A percentile compares a stretch with the other conserved stretches of the same genome.
Evolutionary conservation across 2,888 invertebrate species (phyloP).

Genomic region (Eubasilissa splendida): DNA sequence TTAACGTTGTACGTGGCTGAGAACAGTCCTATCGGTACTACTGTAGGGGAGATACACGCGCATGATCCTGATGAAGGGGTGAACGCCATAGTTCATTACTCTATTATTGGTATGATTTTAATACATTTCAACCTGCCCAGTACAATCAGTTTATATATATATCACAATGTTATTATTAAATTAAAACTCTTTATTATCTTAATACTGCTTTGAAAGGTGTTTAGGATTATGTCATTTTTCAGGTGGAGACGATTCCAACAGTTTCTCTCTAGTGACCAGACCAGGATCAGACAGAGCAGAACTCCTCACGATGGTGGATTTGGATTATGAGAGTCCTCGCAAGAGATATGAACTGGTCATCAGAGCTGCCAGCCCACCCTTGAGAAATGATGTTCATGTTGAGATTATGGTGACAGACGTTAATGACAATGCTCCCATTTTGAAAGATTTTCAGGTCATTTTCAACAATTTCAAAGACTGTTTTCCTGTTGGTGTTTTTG

Average conservation of each 20-base stretch:
- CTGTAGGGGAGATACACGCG: slow-evolving; percentile 91
- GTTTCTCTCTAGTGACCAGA: slow-evolving; percentile 86
- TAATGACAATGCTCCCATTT: slow-evolving; percentile 94
- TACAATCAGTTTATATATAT: neutral
- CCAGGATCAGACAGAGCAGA: slow-evolving; percentile 90
- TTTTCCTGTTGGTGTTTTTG: slow-evolving; percentile 94
- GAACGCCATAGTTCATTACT: slow-evolving; percentile 94
- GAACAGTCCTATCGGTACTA: slow-evolving; percentile 96
- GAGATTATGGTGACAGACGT: slow-evolving; percentile 93
- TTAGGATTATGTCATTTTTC: neutral
- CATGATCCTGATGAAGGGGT: slow-evolving; percentile 94
- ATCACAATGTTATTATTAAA: slow-evolving; percentile 7
- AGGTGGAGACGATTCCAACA: slow-evolving; percentile 90
- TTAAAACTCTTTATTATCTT: neutral
- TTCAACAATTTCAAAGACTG: slow-evolving; percentile 96
- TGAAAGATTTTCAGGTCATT: slow-evolving; percentile 93
- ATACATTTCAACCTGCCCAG: neutral
- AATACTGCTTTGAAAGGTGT: neutral
- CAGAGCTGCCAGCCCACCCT: slow-evolving; percentile 90
- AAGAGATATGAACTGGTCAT: slow-evolving; percentile 92
- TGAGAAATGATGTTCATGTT: slow-evolving; percentile 90
- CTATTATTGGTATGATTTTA: slow-evolving; percentile 82
- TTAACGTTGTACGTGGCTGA: slow-evolving; percentile 92
- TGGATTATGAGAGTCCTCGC: slow-evolving; percentile 96
- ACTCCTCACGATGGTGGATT: slow-evolving; percentile 88